phyloP scores from a whole-genome alignment of 1,140 invertebrate genomes.

The Heliconius hewitsoni region DNA sequence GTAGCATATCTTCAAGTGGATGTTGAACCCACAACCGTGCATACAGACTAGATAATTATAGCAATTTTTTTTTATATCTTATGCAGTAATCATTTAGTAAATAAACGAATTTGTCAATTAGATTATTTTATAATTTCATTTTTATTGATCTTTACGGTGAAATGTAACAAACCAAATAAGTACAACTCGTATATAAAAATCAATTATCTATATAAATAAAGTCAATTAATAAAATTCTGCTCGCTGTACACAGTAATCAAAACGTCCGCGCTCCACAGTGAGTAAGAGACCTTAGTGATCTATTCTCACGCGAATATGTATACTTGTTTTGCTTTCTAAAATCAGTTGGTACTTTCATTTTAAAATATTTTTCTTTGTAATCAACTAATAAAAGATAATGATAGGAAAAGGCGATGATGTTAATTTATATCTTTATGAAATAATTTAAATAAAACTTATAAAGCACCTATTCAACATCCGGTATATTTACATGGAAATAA shows the following conservation, averaged over 20 bases:
- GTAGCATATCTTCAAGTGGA: no score
- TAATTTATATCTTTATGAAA: neutral
- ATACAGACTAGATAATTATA: neutral
- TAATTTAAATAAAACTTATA: neutral
- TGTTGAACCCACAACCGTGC: neutral
- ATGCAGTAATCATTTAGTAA: no score
- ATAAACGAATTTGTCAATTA: neutral
- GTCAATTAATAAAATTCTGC: neutral
- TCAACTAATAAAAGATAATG: neutral
- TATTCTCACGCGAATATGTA: conserved; percentile 6
- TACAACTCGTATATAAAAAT: neutral
- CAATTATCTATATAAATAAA: neutral
- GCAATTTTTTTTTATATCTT: neutral
- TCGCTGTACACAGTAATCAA: neutral
- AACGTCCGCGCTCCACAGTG: neutral
- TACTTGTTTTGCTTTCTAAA: neutral
- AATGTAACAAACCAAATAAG: no score
- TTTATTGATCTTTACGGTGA: no score
- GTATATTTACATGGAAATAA: neutral
- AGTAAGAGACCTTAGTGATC: neutral
- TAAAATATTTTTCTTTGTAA: neutral
- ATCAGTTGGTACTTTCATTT: neutral
- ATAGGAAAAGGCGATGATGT: neutral
- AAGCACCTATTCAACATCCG: neutral
- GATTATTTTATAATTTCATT: neutral